A percentile compares a stretch with the other conserved stretches of the same genome.
phyloP scores from a whole-genome alignment of 1,140 invertebrate genomes.

The Rhopalosiphum padi region DNA sequence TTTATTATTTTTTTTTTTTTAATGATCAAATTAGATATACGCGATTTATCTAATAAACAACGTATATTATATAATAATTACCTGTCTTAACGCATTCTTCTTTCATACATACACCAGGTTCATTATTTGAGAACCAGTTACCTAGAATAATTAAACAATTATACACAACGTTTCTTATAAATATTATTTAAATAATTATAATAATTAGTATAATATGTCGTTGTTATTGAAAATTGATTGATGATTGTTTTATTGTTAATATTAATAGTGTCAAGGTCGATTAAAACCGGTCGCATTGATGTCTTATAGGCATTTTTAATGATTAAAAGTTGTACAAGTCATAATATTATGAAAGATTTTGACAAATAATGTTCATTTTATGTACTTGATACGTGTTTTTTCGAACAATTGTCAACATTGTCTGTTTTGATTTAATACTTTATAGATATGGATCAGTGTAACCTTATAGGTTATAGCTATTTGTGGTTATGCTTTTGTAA shows the following conservation, averaged over 20 bases:
- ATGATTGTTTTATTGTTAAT: neutral
- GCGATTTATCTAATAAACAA: neutral
- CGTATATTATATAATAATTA: slow-evolving; percentile 33
- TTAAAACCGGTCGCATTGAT: neutral
- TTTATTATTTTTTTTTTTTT: neutral
- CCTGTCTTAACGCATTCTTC: slow-evolving; percentile 62
- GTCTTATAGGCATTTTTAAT: slow-evolving; percentile 18
- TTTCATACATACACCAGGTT: slow-evolving; percentile 60
- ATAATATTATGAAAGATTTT: slow-evolving; percentile 23
- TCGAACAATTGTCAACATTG: neutral
- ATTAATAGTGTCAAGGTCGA: slow-evolving; percentile 26
- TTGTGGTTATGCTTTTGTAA: slow-evolving; percentile 23
- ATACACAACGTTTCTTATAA: neutral
- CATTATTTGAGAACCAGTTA: slow-evolving; percentile 34
- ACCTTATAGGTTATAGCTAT: slow-evolving; percentile 34
- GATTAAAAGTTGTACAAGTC: neutral
- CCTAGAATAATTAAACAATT: slow-evolving; percentile 34
- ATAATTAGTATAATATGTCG: neutral
- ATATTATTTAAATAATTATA: slow-evolving; percentile 27
- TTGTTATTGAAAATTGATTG: neutral
- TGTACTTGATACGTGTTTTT: neutral
- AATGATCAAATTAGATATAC: neutral
- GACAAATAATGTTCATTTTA: neutral
- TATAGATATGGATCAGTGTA: neutral
- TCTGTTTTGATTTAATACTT: slow-evolving; percentile 10